Evolutionary conservation across 2,113 vertebrate species (phyloP).

Genomic region (Gorsachius goisagi): DNA sequence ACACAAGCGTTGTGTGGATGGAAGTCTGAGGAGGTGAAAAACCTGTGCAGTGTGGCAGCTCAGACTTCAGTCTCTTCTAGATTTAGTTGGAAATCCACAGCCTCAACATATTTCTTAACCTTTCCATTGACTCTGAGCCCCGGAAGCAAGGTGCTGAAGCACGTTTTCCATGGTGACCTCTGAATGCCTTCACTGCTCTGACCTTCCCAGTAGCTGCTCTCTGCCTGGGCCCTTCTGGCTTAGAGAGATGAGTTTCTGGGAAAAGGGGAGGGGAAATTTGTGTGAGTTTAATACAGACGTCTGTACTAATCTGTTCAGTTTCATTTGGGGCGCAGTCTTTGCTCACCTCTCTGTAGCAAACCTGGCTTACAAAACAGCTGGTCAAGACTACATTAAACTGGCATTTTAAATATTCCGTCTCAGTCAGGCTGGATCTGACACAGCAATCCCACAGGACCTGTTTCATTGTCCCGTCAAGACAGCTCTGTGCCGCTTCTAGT

Average conservation of each 20-base stretch:
- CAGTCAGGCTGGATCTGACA: not conserved
- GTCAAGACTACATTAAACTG: rapidly evolving
- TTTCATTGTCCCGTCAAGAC: not conserved
- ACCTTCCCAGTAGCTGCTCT: not conserved
- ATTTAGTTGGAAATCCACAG: not conserved
- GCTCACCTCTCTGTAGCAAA: not conserved
- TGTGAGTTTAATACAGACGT: not conserved
- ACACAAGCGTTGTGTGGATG: not conserved
- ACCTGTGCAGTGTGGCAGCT: not conserved
- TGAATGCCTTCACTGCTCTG: not conserved
- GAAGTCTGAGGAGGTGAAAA: not conserved
- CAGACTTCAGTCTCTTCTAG: not conserved
- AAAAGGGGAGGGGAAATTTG: not conserved
- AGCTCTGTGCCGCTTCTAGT: not conserved
- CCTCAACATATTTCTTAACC: not conserved
- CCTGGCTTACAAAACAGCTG: not conserved
- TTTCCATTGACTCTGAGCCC: not conserved
- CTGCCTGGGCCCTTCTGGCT: not conserved
- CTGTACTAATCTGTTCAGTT: not conserved
- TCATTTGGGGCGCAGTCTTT: not conserved
- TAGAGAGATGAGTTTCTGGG: not conserved
- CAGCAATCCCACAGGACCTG: not conserved
- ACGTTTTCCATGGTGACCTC: not conserved
- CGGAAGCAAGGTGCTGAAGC: not conserved
- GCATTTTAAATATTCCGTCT: not conserved